Evolutionary conservation across 2,888 invertebrate genomes (phyloP).

Genomic region (Agriotes lineatus): DNA sequence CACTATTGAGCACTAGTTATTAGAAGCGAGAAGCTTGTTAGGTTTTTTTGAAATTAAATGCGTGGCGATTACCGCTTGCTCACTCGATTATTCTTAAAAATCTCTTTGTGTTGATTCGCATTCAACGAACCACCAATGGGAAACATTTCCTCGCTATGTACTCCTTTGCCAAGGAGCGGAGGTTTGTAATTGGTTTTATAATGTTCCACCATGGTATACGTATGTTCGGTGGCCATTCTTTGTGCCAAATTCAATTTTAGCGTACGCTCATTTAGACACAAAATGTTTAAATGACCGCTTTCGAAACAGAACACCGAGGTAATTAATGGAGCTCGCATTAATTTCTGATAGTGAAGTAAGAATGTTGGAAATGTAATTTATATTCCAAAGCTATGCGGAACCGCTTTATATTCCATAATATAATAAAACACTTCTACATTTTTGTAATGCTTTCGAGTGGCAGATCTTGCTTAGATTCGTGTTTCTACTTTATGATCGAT

Average conservation of each 20-base stretch:
- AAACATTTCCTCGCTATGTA: constrained; percentile 38
- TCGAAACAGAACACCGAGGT: too few relatives aligned
- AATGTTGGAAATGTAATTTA: too few relatives aligned
- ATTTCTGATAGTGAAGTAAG: too few relatives aligned
- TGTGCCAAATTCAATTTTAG: constrained; percentile 18
- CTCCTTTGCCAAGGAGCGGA: constrained; percentile 24
- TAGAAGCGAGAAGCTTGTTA: neutral
- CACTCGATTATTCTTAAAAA: constrained; percentile 17
- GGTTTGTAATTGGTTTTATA: constrained; percentile 33
- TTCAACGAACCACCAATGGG: constrained; percentile 44
- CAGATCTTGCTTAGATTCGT: too few relatives aligned
- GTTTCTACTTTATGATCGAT: too few relatives aligned
- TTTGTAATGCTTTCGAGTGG: too few relatives aligned
- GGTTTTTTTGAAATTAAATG: neutral
- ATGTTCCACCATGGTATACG: constrained; percentile 25
- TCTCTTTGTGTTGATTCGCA: constrained; percentile 30
- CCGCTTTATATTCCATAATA: too few relatives aligned
- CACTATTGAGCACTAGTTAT: too few relatives aligned
- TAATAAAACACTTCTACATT: too few relatives aligned
- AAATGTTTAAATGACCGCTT: neutral
- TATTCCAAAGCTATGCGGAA: too few relatives aligned
- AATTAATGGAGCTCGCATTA: too few relatives aligned
- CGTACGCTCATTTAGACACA: constrained; percentile 23
- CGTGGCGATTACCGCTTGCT: neutral
- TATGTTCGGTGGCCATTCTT: constrained; percentile 22